A percentile compares a stretch with the other conserved stretches of the same genome.
Conservation (phyloP, 2,888 invertebrate species). For the Epistrophella euchroma region DNA sequence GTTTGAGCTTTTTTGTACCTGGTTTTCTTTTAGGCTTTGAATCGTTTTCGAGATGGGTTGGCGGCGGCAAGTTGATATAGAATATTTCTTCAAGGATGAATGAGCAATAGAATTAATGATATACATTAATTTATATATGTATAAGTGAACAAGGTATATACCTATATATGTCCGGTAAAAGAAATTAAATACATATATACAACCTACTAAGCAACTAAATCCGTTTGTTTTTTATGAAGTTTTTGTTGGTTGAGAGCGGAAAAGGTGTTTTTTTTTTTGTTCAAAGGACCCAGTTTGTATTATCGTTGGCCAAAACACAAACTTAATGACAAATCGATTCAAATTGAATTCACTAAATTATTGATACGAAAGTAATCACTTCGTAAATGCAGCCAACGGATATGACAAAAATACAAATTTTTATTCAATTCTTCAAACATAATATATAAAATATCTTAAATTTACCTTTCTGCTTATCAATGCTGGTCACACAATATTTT, state of each 20-base stretch:
- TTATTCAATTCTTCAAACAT: slow-evolving; percentile 11
- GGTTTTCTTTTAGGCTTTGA: slow-evolving; percentile 15
- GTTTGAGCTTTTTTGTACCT: slow-evolving; percentile 37
- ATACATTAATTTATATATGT: slow-evolving; percentile 15
- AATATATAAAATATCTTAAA: slow-evolving; percentile 16
- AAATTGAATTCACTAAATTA: slow-evolving; percentile 68
- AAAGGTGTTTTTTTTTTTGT: slow-evolving; percentile 6
- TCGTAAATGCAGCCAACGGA: slow-evolving; percentile 71
- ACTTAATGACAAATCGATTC: slow-evolving; percentile 73
- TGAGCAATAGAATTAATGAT: slow-evolving; percentile 68
- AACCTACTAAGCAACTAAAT: slow-evolving; percentile 45
- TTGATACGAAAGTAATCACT: slow-evolving; percentile 73
- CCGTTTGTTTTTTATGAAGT: slow-evolving; percentile 34
- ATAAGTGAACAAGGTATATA: background rate
- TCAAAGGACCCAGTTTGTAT: background rate
- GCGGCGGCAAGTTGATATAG: slow-evolving; percentile 30
- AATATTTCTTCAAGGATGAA: slow-evolving; percentile 63
- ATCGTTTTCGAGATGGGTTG: slow-evolving; percentile 10
- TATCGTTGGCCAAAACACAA: slow-evolving; percentile 12
- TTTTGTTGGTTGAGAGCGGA: background rate
- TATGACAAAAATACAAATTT: slow-evolving; percentile 73
- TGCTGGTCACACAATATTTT: slow-evolving; percentile 74
- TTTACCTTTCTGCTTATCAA: slow-evolving; percentile 66
- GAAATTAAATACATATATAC: background rate
- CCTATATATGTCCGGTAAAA: background rate